Base-by-base conservation (phyloP, 2,797 vertebrate species). In the Syngnathus rostellatus region DNA sequence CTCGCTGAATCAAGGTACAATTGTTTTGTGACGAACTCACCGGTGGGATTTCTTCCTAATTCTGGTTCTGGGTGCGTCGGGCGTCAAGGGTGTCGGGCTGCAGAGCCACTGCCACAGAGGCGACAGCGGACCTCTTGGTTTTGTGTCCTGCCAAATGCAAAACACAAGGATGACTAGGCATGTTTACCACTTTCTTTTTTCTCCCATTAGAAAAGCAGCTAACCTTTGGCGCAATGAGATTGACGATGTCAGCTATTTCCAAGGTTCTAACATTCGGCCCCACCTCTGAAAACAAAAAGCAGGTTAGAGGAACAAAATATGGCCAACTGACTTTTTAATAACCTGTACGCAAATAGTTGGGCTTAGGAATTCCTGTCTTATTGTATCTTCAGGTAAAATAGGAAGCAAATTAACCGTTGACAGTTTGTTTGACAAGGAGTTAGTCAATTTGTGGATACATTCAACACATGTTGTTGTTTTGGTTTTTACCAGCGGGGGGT, bases 21-120 rank as follows among this genome's bases (percentile, higher is more conserved):
- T 19, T 19, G 17, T 50, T 50, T 16, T 5, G 19, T 50, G 17
- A 7, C 6, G n/a, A 19, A 19, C 60, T 62, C 38, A 92, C 90
- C 90, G 76, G 21, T 75, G 67, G 2, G 83, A 89, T 67, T 72
- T 86, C 66, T 80, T 90, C 69, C 76, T 81, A 71, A 64, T 31
- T 76, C 85, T 81, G 21, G 74, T 79, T 40, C 71, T 85, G 12
- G 70, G 80, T 55, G 83, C 43, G 62, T 85, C 85, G 9, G 94
- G 96, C 37, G 94, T 97, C 25, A 88, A 93, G 0, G 91, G 88
- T 74, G 95, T 87, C 19, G 92, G 89, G 64, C 91, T 89, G 19
- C 93, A 92, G 67, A 98, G 94, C 96, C 95, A 98, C 54, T 91
- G 94, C 66, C 95, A 85, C 86, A 95, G 87, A 37, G 90, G 82